These are phyloP conservation scores for Stenolophus ochropezus DNA, from an alignment of 2,888 invertebrate species.

Conservation along the genomic window DNA sequence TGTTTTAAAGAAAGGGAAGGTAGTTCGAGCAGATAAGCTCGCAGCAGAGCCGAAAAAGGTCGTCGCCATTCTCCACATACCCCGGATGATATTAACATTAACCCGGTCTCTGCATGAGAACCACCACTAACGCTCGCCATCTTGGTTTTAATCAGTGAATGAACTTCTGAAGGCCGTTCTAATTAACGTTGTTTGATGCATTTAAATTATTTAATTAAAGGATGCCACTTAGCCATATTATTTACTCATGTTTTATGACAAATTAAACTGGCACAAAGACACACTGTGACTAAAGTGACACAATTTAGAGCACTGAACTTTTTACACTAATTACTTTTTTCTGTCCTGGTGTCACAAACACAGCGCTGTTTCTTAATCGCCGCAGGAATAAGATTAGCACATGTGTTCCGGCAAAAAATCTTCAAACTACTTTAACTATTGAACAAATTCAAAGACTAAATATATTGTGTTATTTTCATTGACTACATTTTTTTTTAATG, in stretches of 20 bases:
- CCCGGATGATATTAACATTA: constrained; percentile 4
- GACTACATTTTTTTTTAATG: too few relatives aligned
- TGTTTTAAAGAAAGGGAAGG: too few relatives aligned
- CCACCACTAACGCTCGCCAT: constrained; percentile 40
- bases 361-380: neutral
- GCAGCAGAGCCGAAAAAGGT: neutral
- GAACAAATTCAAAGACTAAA: too few relatives aligned
- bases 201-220: constrained; percentile 55
- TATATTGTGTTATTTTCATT: too few relatives aligned
- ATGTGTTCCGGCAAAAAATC: neutral
- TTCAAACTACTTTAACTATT: too few relatives aligned
- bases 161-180: constrained; percentile 53
- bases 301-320: neutral
- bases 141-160: constrained; percentile 57
- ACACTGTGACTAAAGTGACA: neutral
- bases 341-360: neutral
- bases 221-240: constrained; percentile 21
- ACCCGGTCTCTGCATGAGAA: constrained; percentile 41
- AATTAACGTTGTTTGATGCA: constrained; percentile 50
- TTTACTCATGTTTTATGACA: constrained; percentile 35
- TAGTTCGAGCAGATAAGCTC: too few relatives aligned
- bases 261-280: constrained; percentile 15
- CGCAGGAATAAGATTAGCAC: neutral
- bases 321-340: neutral
- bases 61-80: neutral